Evolutionary conservation across 1,140 invertebrate genomes (phyloP), one percentile per base, ranked within the genome.

Genomic region (Andrena cerasifolii): DNA sequence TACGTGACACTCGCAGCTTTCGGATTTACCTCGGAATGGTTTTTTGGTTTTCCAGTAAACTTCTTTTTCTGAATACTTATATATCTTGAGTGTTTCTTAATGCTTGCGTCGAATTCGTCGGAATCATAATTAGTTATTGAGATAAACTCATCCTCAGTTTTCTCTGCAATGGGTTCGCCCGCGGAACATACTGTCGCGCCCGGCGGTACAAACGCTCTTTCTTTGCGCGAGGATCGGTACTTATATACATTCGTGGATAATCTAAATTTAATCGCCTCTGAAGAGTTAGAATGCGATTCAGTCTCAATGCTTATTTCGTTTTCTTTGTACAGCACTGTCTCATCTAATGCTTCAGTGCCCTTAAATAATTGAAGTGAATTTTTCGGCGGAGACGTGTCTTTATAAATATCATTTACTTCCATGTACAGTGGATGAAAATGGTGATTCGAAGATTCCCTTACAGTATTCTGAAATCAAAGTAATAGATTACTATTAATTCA

Each of bases 141-240:
- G 59, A 76, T 76, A 53, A 74, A 54, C 18, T 43, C 33, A 28
- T 10, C 7, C 2, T 78, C n/a, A 0, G 16, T n/a, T 45, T 56
- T 3, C 31, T 78, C n/a, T 45, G 1, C 8, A 36, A 40, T n/a
- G 2, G 12, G 36, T 45, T 75, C 47, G 49, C 82, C 56, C 21
- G 72, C 51, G 47, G 83, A 80, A 56, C 77, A 33, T 53, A 51
- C 47, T 12, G 7, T 65, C 40, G 26, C 8, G 21, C 7, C 68
- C 16, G 82, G 63, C 24, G 90, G 90, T 68, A 89, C 31, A 79
- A 90, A 91, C 43, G 31, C 67, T 67, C 89, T 86, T 74, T 89
- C 85, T 0, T 84, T 86, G 54, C 28, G 36, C 0, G 86, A 88
- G 62, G 70, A 70, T 82, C 90, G 87, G 21, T 88, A 88, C 49